Conservation (phyloP, 2,797 vertebrate genomes). For the Phalanger gymnotis region DNA sequence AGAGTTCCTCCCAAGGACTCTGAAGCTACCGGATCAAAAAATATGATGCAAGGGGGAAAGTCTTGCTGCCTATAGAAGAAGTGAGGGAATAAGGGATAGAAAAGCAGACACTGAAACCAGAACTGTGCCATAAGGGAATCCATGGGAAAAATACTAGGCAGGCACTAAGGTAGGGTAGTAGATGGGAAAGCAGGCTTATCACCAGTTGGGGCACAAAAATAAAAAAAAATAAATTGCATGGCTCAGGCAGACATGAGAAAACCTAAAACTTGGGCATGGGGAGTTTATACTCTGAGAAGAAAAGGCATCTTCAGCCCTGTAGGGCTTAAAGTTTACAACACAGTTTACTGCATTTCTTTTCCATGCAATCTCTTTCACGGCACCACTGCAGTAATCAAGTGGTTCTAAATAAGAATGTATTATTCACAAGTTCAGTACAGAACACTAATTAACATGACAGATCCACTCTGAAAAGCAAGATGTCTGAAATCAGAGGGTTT, state of each 20-base stretch:
- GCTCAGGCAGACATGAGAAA: neutral
- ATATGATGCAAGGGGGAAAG: neutral
- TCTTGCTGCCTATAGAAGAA: neutral
- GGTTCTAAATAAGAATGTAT: neutral
- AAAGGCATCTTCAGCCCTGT: no score
- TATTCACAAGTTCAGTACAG: neutral
- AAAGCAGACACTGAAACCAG: neutral
- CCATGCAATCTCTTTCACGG: neutral
- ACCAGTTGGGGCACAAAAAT: neutral
- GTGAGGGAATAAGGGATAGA: neutral
- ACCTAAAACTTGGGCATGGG: neutral
- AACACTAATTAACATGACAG: neutral
- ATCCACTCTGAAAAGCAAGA: conserved; percentile 21
- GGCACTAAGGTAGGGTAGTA: neutral
- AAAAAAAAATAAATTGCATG: neutral
- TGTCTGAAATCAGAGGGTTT: conserved; percentile 1
- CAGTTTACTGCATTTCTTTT: neutral
- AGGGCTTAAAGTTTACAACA: rapidly evolving
- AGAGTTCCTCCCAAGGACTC: neutral
- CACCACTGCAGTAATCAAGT: neutral
- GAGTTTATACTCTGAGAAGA: neutral
- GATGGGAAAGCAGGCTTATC: neutral
- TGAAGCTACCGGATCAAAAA: neutral
- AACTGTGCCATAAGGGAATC: neutral
- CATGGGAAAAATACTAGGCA: neutral